These are phyloP conservation scores for Ormyrus pomaceus DNA, from an alignment of 2,888 invertebrate species.

Conservation along the genomic window DNA sequence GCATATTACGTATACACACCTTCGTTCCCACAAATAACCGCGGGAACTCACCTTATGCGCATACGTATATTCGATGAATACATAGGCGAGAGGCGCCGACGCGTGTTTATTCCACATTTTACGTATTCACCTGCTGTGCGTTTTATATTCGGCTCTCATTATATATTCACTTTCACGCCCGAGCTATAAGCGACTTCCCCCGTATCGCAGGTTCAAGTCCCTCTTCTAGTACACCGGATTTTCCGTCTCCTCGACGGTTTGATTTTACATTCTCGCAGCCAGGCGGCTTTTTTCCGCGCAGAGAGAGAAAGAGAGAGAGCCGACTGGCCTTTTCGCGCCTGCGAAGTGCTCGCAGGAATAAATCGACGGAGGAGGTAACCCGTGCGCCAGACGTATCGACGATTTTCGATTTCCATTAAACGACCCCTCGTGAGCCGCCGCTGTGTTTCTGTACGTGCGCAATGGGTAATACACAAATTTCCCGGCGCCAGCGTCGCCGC, in stretches of 20 bases:
- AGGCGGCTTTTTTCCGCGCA: neutral
- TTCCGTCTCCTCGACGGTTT: constrained; percentile 9
- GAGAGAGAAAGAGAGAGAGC: neutral
- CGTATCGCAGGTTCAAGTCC: constrained; percentile 13
- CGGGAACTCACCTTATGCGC: neutral
- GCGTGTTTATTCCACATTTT: constrained; percentile 62
- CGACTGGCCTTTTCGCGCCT: neutral
- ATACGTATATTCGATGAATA: constrained; percentile 31
- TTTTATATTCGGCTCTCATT: constrained; percentile 60
- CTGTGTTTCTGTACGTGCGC: neutral
- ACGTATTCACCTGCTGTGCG: constrained; percentile 64
- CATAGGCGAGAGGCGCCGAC: constrained; percentile 12
- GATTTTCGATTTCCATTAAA: constrained; percentile 29
- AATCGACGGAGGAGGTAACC: neutral
- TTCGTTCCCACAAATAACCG: too few species aligned
- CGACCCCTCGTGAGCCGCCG: neutral
- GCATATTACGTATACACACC: too few species aligned
- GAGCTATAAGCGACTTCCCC: constrained; percentile 50
- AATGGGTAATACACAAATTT: constrained; percentile 22
- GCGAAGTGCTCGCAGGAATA: neutral
- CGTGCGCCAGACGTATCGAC: constrained; percentile 13
- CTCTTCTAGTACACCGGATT: constrained; percentile 21
- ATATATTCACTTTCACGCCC: constrained; percentile 65
- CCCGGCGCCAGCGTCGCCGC: neutral
- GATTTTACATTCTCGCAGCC: constrained; percentile 35